Evolutionary conservation across 1,140 invertebrate genomes (phyloP), one percentile per base, ranked within the genome.

Genomic region (Heliothis subflexa): DNA sequence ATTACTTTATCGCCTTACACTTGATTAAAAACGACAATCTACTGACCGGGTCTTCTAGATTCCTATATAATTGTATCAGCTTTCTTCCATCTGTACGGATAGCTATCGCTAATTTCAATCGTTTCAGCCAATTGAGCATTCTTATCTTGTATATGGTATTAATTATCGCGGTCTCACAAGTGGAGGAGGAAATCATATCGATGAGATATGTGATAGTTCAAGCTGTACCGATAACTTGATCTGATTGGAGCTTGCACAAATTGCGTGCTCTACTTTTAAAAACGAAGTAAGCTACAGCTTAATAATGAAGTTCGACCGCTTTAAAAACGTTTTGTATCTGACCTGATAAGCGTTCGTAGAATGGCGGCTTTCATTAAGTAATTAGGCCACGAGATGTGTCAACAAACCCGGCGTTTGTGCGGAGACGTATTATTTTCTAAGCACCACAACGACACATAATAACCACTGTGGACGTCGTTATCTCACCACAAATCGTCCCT

Each of bases 31-130:
- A 83, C 83, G 76, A 82, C 82, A 85, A 81, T 84, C 66, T 81
- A 86, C 81, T 88, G 85, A 90, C 89, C 87, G 77, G 85, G 83
- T 86, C 86, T 84, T 88, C 86, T 91, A 84, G 83, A 89, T 91
- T 85, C 85, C 81, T 83, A 74, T 89, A 82, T 88, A 89, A 88
- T 90, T 87, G 85, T 89, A 87, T 87, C 88, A 86, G 86, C 86
- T 90, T 86, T 85, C 84, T 89, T 85, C 77, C 83, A 87, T 91
- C 88, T 90, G 78, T 78, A 83, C 78, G 83, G 74, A 61, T 74
- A 62, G 70, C 62, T 79, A 79, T 79, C 77, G 62, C 49, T 54
- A 79, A 79, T 79, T 79, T 76, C 66, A 78, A 82, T 82, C 78
- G 71, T 76, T 78, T 50, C 62, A 76, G 71, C 59, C 72, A 61